Evolutionary conservation across 2,797 vertebrate genomes (phyloP).

Genomic region (Cryptoprocta ferox): DNA sequence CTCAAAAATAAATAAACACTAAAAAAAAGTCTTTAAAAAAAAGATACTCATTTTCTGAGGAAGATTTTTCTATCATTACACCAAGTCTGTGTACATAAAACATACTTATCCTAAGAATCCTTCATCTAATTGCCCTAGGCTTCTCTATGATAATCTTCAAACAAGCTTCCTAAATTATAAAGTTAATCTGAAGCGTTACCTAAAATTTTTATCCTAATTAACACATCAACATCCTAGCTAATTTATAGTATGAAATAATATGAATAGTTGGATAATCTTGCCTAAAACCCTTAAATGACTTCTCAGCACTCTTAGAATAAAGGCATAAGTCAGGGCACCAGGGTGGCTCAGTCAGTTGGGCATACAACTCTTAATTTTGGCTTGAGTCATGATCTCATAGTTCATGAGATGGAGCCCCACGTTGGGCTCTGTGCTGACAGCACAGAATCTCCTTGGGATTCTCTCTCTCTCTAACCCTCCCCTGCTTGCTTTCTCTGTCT

Average conservation of each 20-base stretch:
- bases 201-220: conserved; percentile 27
- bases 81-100: conserved; percentile 33
- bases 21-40: neutral
- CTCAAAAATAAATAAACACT: no score
- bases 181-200: conserved; percentile 25
- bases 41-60: conserved; percentile 10
- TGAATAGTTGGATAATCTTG: neutral
- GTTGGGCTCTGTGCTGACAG: no score
- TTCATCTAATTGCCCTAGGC: neutral
- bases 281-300: neutral
- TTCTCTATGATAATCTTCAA: conserved; percentile 34
- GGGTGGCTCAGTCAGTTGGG: no score
- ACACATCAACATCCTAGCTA: conserved; percentile 7
- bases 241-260: neutral
- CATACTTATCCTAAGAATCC: conserved; percentile 9
- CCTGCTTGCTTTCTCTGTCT: no score
- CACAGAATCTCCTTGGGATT: no score
- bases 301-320: neutral
- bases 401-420: no score
- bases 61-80: conserved; percentile 2
- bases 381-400: no score
- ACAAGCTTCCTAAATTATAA: conserved; percentile 32
- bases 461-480: no score
- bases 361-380: no score
- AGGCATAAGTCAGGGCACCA: neutral